Conservation (phyloP, 2,797 vertebrate species). For the Halcyon smyrnensis region DNA sequence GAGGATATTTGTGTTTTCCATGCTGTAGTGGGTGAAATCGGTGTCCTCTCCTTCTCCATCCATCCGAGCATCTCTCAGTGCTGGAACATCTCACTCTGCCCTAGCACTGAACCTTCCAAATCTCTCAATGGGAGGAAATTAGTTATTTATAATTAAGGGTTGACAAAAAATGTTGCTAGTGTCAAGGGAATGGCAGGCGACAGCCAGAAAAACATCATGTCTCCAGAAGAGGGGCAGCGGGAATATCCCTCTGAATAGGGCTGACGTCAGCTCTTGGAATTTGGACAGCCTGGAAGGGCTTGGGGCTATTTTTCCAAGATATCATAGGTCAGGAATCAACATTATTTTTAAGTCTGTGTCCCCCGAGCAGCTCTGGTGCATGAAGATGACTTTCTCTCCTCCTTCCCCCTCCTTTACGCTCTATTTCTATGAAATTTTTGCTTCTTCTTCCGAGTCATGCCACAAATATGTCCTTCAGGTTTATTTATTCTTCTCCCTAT, state of each 20-base stretch:
- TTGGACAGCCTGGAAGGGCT: conserved; percentile 43
- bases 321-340: conserved; percentile 68
- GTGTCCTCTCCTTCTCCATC: background rate
- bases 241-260: conserved; percentile 73
- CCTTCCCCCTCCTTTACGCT: background rate
- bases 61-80: background rate
- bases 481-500: conserved; percentile 65
- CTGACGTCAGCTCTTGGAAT: conserved; percentile 64
- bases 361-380: conserved; percentile 34
- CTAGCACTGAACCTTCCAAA: background rate
- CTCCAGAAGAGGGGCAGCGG: conserved; percentile 65
- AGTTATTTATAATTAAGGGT: conserved; percentile 71
- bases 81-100: background rate
- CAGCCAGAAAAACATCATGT: conserved; percentile 68
- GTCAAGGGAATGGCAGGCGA: conserved; percentile 60
- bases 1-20: background rate
- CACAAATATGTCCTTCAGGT: conserved; percentile 61
- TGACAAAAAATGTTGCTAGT: conserved; percentile 67
- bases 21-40: background rate
- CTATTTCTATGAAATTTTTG: conserved; percentile 37
- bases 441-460: conserved; percentile 48
- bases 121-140: conserved; percentile 59
- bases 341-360: conserved; percentile 65
- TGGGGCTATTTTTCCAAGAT: conserved; percentile 75
- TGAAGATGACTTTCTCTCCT: conserved; percentile 19